Evolutionary conservation across 2,797 vertebrate species (phyloP), one percentile per base, ranked within the genome.

Genomic region (Crax fasciolata): DNA sequence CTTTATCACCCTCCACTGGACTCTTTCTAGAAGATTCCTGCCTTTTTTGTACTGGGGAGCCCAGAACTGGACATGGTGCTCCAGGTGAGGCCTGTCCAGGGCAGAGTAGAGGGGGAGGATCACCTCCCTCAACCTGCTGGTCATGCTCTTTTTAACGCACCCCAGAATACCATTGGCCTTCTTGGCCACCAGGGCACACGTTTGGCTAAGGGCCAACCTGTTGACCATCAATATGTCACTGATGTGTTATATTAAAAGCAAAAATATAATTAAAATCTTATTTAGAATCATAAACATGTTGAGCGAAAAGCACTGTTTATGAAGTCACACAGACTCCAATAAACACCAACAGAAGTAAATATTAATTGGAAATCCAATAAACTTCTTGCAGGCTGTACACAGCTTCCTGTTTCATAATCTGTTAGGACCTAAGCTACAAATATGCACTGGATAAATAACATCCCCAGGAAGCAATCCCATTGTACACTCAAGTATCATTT

Each of bases 211-310:
- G 35, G 35, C 35, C 35, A 35, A 35, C 35, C 35, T 35, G 35
- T 35, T 35, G 35, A 35, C 35, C 35, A 8, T 35, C 35, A 35
- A 35, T 35, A 35, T 35, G 10, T 86, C 41, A 87, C 44, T 78
- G 35, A 85, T 88, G 38, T 70, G 84, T 90, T 90, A 32, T 57
- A 91, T 66, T 94, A 78, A 94, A 96, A 87, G 57, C 76, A 90
- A 90, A 27, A 75, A 54, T 80, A 43, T 18, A 55, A 66, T 88
- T 87, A 66, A 85, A 96, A 85, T 57, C 41, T 90, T 28, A 78
- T 81, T 86, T 57, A 68, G 52, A 91, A 80, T 39, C 91, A 83
- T 84, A 89, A 95, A 96, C 32, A 89, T 62, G 4, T 57, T 44
- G 12, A 68, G 44, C 54, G 93, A 95, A 95, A 65, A 81, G 25